Evolutionary conservation across 2,888 invertebrate genomes (phyloP), one percentile per base, ranked within the genome.

Genomic region (Melanostoma mellinum): DNA sequence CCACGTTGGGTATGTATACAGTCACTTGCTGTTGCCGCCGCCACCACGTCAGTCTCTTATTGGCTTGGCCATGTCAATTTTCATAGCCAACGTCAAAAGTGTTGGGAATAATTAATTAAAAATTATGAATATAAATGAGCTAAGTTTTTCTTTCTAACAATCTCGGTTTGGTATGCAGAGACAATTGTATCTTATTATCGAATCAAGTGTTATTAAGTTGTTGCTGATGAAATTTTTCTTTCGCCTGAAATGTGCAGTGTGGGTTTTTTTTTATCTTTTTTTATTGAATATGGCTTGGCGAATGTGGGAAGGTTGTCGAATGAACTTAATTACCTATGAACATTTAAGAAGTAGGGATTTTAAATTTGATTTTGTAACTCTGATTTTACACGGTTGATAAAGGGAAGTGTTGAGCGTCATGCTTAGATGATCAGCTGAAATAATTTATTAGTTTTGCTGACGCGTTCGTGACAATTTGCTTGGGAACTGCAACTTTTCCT

Each of bases 141-240:
- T 4, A n/a, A 46, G 6, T 2, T 50, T 50, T 48, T 61, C 44
- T 52, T 63, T 20, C 48, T 9, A 10, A 61, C 4, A 65, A 61
- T 69, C 40, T 40, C 52, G 48, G 55, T 20, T 63, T 68, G 56
- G 71, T 53, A 33, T 81, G 71, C 76, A 80, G 76, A 80, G 36
- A 76, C 71, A 55, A 71, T 76, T 72, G 76, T 76, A 76, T 76
- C 81, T 81, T 58, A 72, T 60, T 76, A 76, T 76, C 67, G 67
- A 72, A 76, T 76, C 75, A 76, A 52, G 76, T 81, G 80, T 81
- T 71, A 81, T 81, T 81, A 76, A 81, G 80, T 81, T 81, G 76
- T 80, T 53, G 58, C 58, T 75, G 75, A 80, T 75, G 80, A 60
- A 75, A 60, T 75, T 52, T 52, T 60, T 32, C 52, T 72, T 50